Base-by-base conservation (phyloP, 2,888 invertebrate species). In the Drepana falcataria region DNA sequence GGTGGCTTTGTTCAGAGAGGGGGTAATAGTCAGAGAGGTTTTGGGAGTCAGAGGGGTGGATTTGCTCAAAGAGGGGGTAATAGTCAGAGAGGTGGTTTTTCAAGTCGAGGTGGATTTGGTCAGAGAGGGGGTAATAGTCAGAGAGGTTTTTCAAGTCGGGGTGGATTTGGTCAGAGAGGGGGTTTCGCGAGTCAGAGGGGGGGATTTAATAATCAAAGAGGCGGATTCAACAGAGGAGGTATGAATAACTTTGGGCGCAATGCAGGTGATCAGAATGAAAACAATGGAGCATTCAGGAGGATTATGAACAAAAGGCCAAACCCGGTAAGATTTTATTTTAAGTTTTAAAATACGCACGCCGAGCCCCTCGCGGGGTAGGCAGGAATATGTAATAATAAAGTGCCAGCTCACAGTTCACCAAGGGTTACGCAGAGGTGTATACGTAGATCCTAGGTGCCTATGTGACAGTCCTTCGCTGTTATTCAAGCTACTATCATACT, bases 271-370 rank as follows among this genome's bases (percentile, higher is more conserved):
- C 66, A 69, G 52, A 63, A 73, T 1, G 69, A 68, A 1, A 44
- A 44, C 9, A 71, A 68, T 9, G 88, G 88, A 0, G 88, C 87
- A 0, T 69, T 73, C 1, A 80, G 87, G 58, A 73, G 90, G 48
- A 59, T 90, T 5, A 73, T 79, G 78, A 73, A 86, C 56, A 90
- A 90, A 57, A 82, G 87, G 57, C 81, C 82, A 56, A 68, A 62
- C 69, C 75, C 81, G 80, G 89, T 89, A 68, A 56, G 59, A 35
- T 6, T 21, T 35, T 53, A n/a, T n/a, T n/a, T n/a, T n/a, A n/a
- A n/a, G n/a, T n/a, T n/a, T n/a, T n/a, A n/a, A n/a, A n/a, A n/a
- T n/a, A n/a, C n/a, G n/a, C n/a, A n/a, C n/a, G n/a, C n/a, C n/a
- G n/a, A n/a, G n/a, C n/a, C n/a, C n/a, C n/a, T n/a, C n/a, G n/a